A percentile compares a stretch with the other conserved stretches of the same genome.
phyloP scores from a whole-genome alignment of 2,113 vertebrate species.

The Spea multiplicata region DNA sequence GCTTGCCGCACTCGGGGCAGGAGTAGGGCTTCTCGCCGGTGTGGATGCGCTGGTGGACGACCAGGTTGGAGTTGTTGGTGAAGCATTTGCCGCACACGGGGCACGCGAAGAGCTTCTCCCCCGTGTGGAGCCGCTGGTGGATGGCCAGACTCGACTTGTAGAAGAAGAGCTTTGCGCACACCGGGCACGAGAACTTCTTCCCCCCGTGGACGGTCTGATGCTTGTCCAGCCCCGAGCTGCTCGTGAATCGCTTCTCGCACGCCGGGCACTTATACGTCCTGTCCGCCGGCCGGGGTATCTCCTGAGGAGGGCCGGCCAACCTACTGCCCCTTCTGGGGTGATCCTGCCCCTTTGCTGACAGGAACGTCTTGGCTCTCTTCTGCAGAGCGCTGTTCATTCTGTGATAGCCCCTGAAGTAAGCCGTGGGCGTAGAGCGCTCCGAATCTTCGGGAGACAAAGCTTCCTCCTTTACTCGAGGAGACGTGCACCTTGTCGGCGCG shows the following conservation, averaged over 20 bases:
- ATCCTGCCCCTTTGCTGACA: not conserved
- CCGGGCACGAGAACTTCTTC: not conserved
- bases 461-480: not conserved
- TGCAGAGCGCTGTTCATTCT: not conserved
- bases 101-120: conserved; percentile 56
- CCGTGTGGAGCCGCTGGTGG: conserved; percentile 54
- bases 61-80: conserved; percentile 55
- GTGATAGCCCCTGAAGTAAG: not conserved
- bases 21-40: conserved; percentile 22
- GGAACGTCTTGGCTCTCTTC: not conserved
- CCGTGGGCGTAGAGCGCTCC: not conserved
- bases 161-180: conserved; percentile 16
- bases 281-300: not conserved
- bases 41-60: conserved; percentile 54
- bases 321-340: not conserved
- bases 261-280: not conserved
- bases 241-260: not conserved
- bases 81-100: conserved; percentile 58
- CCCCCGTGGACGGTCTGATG: not conserved
- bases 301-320: not conserved
- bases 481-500: not conserved
- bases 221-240: not conserved
- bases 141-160: conserved; percentile 14
- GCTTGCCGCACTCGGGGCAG: not conserved
- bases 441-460: too few species aligned